A percentile compares a stretch with the other conserved stretches of the same genome.
Evolutionary conservation across 1,140 invertebrate genomes (phyloP).

Genomic region (Drosophila baimaii): DNA sequence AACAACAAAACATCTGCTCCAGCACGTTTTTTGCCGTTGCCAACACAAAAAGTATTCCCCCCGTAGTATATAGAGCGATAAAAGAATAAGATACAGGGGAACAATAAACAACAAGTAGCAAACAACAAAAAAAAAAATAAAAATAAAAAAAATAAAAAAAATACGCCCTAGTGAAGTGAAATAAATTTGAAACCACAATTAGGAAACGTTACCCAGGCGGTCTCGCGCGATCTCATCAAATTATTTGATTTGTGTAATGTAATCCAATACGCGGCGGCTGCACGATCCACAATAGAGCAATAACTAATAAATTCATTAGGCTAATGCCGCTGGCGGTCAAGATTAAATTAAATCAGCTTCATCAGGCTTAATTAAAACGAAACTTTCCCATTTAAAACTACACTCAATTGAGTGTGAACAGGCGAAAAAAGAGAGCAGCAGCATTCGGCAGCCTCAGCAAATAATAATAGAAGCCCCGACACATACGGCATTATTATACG

Average conservation of each 20-base stretch:
- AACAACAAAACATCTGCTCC: slow-evolving; percentile 64
- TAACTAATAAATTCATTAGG: slow-evolving; percentile 77
- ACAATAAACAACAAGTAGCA: slow-evolving; percentile 18
- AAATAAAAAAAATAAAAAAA: slow-evolving; percentile 14
- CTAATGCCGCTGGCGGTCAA: slow-evolving; percentile 60
- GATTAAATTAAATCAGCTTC: slow-evolving; percentile 83
- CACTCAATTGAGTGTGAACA: slow-evolving; percentile 75
- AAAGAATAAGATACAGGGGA: slow-evolving; percentile 8
- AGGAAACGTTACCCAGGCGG: not conserved
- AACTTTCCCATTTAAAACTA: slow-evolving; percentile 76
- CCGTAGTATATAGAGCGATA: not conserved
- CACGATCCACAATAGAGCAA: slow-evolving; percentile 12
- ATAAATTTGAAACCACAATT: slow-evolving; percentile 28
- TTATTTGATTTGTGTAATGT: slow-evolving; percentile 45
- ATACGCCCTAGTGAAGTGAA: slow-evolving; percentile 14
- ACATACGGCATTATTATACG: slow-evolving; percentile 18
- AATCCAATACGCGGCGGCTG: not conserved
- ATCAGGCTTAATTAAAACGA: slow-evolving; percentile 79
- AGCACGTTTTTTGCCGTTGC: slow-evolving; percentile 63
- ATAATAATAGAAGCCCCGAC: slow-evolving; percentile 31
- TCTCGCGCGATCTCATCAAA: not conserved
- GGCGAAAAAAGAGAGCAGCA: slow-evolving; percentile 32
- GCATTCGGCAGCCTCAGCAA: not conserved
- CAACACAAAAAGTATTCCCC: slow-evolving; percentile 7
- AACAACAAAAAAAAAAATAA: not conserved